phyloP scores from a whole-genome alignment of 2,113 vertebrate species.

The Hirundichthys speculiger region DNA sequence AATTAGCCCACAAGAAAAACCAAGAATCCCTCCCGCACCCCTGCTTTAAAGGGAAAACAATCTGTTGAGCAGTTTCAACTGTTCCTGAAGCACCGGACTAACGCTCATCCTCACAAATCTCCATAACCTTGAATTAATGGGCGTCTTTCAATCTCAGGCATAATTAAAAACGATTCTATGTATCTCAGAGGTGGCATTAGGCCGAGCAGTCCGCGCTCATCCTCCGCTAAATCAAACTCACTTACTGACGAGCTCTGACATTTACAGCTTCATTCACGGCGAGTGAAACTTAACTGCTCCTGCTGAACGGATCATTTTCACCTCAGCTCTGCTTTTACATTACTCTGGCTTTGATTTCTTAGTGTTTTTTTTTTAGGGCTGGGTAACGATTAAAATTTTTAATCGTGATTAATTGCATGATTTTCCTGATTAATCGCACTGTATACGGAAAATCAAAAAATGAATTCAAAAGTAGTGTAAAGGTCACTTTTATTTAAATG shows the following conservation, averaged over 20 bases:
- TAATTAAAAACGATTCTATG: not conserved
- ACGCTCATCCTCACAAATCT: not conserved
- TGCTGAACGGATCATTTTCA: not conserved
- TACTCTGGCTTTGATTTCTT: constrained; percentile 1
- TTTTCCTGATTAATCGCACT: no score
- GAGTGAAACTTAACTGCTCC: not conserved
- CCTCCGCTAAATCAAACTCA: constrained; percentile 2
- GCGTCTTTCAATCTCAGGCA: not conserved
- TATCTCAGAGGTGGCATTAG: not conserved
- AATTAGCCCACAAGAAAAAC: no score
- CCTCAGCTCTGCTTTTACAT: not conserved
- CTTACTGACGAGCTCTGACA: not conserved
- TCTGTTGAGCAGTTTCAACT: not conserved
- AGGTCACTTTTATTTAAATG: no score
- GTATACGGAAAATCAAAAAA: no score
- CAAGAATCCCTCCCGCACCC: no score
- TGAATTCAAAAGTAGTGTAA: no score
- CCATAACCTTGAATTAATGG: not conserved
- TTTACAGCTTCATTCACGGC: not conserved
- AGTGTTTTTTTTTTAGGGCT: no score
- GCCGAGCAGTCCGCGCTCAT: not conserved
- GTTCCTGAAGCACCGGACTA: not conserved
- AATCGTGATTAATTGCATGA: no score
- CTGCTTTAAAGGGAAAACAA: no score
- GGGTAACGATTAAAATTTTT: no score